Conservation (phyloP, 2,113 vertebrate genomes). For the Plestiodon gilberti region DNA sequence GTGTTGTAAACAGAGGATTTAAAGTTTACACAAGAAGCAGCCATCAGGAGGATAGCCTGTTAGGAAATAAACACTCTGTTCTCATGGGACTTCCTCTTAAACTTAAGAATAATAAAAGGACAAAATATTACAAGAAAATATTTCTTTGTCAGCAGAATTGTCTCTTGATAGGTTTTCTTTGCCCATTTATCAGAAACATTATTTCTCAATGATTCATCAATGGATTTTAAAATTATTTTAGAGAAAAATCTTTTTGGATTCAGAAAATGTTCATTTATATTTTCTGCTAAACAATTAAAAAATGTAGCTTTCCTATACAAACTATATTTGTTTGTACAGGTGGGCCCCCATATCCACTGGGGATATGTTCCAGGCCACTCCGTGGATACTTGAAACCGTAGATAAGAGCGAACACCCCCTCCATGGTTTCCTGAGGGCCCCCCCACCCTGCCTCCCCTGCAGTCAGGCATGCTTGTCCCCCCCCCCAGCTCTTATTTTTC, state of each 20-base stretch:
- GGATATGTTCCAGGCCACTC: no score
- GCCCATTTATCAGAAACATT: not conserved
- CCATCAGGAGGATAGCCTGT: not conserved
- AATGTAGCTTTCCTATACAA: not conserved
- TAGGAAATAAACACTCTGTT: conserved; percentile 40
- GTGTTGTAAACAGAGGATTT: conserved; percentile 22
- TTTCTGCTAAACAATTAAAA: not conserved
- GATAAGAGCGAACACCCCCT: no score
- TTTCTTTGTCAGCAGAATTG: not conserved
- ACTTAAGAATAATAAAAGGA: conserved; percentile 19
- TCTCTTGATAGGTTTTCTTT: not conserved
- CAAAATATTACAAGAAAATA: not conserved
- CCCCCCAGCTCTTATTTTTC: no score
- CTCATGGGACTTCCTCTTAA: conserved; percentile 28
- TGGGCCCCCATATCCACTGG: no score
- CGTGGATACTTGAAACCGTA: no score
- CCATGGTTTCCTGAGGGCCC: no score
- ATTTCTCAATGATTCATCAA: not conserved
- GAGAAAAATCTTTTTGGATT: not conserved
- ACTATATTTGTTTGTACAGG: not conserved
- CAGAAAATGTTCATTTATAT: not conserved
- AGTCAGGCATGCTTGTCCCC: no score
- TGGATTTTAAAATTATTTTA: not conserved
- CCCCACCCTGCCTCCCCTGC: no score
- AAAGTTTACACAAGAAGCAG: conserved; percentile 13